Base-by-base conservation (phyloP, 2,888 invertebrate species). In the Lysandra bellargus region DNA sequence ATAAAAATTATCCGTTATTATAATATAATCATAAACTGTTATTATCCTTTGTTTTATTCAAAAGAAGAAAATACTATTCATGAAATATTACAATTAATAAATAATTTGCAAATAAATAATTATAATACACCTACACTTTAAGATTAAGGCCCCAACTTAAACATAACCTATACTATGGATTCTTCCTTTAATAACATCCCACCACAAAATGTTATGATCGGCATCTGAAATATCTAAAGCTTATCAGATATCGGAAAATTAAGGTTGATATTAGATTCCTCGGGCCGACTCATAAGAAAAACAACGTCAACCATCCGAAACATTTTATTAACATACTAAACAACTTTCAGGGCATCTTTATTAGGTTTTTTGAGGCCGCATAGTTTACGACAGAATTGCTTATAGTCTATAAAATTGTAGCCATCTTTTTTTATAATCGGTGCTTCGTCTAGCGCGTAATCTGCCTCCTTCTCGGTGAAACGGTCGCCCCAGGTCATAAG, bases 401-500 rank as follows among this genome's bases (percentile, higher is more conserved):
- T 91, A 85, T 96, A 96, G 86, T 96, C 96, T 81, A 96, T 96
- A 95, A 96, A 95, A 49, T 89, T 87, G 81, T 85, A 87, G 2
- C 95, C 95, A 80, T 95, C 94, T 69, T 95, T 92, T 80, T 95
- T 91, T n/a, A 95, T 90, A 79, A 95, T 88, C 0, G 96, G 96
- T 0, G 96, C 96, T 84, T 96, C 95, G 82, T 96, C 95, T 17
- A 96, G 87, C 0, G 96, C 96, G 83, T 95, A 95, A 81, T 95
- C 94, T 0, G 96, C 96, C 89, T 96, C 96, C 82, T 95, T 95
- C 75, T 92, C 92, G 0, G 95, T 95, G 86, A 96, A 95, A 85
- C 95, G 95, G 84, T 96, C 96, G 4, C 96, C 96, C 88, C 95
- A 95, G 7, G 95, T 95, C 93, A 96, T 96, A 73, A 96, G 89